Conservation (phyloP, 2,888 invertebrate species). For the Perithous albicinctus region DNA sequence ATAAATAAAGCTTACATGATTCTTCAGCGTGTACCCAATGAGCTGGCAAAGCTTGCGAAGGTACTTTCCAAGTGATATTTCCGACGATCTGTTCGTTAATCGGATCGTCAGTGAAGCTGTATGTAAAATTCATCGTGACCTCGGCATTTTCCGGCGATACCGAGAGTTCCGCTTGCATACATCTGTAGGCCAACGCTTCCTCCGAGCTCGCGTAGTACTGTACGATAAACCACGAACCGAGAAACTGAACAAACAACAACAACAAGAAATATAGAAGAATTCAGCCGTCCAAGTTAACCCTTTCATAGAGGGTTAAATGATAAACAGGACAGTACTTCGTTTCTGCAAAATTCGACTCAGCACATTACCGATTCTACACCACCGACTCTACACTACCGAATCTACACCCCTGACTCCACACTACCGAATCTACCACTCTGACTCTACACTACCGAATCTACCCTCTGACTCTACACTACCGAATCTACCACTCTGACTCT, state of each 20-base stretch:
- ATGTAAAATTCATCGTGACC: constrained; percentile 95
- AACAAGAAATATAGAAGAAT: not conserved
- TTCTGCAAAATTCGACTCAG: too few species aligned
- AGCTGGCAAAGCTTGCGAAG: constrained; percentile 90
- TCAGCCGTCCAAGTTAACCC: not conserved
- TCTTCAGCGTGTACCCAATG: constrained; percentile 95
- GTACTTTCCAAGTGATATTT: constrained; percentile 95
- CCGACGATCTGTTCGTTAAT: constrained; percentile 92
- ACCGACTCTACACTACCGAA: too few species aligned
- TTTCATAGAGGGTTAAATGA: too few species aligned
- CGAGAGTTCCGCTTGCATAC: constrained; percentile 92
- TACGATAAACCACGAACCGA: constrained; percentile 94
- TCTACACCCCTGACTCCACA: too few species aligned
- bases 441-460: too few species aligned
- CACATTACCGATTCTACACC: too few species aligned
- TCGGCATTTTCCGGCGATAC: constrained; percentile 86
- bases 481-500: too few species aligned
- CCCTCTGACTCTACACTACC: too few species aligned
- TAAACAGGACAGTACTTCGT: too few species aligned
- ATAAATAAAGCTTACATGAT: constrained; percentile 88
- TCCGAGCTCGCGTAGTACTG: constrained; percentile 96
- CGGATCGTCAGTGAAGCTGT: constrained; percentile 94
- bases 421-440: too few species aligned
- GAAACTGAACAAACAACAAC: constrained; percentile 86
- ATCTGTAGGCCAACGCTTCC: constrained; percentile 93